phyloP scores from a whole-genome alignment of 2,113 vertebrate species.

The Antechinus flavipes region DNA sequence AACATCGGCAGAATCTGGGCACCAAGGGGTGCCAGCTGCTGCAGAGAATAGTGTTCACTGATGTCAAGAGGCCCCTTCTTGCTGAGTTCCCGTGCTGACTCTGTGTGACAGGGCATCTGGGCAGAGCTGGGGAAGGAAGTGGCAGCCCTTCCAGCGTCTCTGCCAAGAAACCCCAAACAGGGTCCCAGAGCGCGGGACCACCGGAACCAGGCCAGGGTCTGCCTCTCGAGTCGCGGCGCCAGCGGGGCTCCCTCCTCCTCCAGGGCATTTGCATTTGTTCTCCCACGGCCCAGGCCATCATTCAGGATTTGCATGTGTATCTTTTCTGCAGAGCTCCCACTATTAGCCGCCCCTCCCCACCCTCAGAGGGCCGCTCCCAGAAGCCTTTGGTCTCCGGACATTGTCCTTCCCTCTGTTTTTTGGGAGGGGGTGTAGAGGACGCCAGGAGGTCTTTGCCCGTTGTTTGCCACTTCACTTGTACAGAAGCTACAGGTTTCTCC shows the following conservation, averaged over 20 bases:
- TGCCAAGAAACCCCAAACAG: background rate
- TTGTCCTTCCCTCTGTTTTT: background rate
- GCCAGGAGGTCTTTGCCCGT: background rate
- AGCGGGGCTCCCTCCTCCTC: background rate
- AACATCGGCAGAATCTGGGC: background rate
- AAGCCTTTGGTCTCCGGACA: background rate
- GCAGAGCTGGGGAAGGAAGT: background rate
- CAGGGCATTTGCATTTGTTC: background rate
- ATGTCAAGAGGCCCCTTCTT: background rate
- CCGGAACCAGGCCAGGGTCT: background rate
- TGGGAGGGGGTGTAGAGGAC: no score
- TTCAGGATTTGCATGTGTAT: background rate
- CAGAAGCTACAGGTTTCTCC: background rate
- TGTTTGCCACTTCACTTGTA: background rate
- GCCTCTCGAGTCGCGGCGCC: background rate
- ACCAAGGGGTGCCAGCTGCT: background rate
- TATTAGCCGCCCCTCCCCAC: background rate
- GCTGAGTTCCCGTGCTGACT: background rate
- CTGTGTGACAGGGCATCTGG: background rate
- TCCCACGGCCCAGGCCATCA: background rate
- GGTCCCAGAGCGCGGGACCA: background rate
- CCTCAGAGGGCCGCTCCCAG: background rate
- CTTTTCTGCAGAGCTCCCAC: background rate
- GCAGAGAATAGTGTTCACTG: background rate
- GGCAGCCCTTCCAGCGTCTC: background rate